Percentiles rank a stretch among this genome's conserved stretches.
Evolutionary conservation across 2,797 vertebrate species (phyloP).

Genomic region (Hoplostethus mediterraneus): DNA sequence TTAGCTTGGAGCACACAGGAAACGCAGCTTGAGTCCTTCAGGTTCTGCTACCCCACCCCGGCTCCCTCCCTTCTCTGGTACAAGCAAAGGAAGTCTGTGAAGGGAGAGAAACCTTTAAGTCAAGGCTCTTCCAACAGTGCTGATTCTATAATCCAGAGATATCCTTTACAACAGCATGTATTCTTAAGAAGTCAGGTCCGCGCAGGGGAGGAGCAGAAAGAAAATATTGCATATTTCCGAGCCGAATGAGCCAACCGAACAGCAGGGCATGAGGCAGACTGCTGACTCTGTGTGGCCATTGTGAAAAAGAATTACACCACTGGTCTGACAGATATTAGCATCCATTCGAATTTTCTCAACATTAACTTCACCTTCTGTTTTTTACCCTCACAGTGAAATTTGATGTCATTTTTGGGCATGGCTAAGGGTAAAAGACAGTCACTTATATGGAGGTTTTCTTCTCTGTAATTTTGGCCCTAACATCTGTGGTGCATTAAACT

Average conservation of each 20-base stretch:
- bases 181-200: slow-evolving; percentile 85
- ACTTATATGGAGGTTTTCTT: slow-evolving; percentile 38
- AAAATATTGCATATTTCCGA: slow-evolving; percentile 75
- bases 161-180: slow-evolving; percentile 85
- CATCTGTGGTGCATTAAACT: slow-evolving; percentile 61
- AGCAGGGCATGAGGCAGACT: slow-evolving; percentile 65
- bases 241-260: slow-evolving; percentile 49
- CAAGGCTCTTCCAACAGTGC: slow-evolving; percentile 85
- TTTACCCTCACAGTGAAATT: slow-evolving; percentile 27
- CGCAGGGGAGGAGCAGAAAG: slow-evolving; percentile 73
- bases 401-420: slow-evolving; percentile 49
- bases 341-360: slow-evolving; percentile 44
- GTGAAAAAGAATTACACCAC: slow-evolving; percentile 58
- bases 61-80: slow-evolving; percentile 70
- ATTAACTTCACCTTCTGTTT: slow-evolving; percentile 44
- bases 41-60: slow-evolving; percentile 60
- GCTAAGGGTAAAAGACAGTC: slow-evolving; percentile 50
- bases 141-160: slow-evolving; percentile 87
- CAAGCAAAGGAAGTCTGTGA: slow-evolving; percentile 83
- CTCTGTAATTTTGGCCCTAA: slow-evolving; percentile 60
- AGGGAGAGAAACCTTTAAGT: slow-evolving; percentile 85
- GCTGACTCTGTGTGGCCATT: slow-evolving; percentile 67
- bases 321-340: slow-evolving; percentile 56
- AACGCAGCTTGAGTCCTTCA: slow-evolving; percentile 86
- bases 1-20: slow-evolving; percentile 86